Base-by-base conservation (phyloP, 2,797 vertebrate species). In the Esox lucius region DNA sequence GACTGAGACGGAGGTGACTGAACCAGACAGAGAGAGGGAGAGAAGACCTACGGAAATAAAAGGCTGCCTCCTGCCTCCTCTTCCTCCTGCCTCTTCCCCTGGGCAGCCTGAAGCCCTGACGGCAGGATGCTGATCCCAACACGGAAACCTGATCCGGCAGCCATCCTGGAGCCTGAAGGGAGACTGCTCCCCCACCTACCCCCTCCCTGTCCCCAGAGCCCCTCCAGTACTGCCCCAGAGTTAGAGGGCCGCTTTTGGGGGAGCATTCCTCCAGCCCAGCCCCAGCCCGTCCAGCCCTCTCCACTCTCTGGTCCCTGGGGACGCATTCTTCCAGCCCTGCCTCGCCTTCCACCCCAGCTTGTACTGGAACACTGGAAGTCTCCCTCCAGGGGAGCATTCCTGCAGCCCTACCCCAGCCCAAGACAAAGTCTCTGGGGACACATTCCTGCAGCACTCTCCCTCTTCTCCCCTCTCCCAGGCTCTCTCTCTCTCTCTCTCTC, bases 131-230 rank as follows among this genome's bases (percentile, higher is more conserved):
- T 90, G 90, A 89, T 93, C 91, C 90, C 91, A 87, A 87, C 89
- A 87, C 84, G 86, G 93, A 94, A 95, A 94, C 91, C 90, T 88
- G 92, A 95, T 94, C 92, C 83, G 78, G 78, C 90, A 94, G 93
- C 90, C 92, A 89, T 91, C 85, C 92, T 90, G 91, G 91, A 94
- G 93, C 93, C 91, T 78, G 86, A 68, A 65, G 62, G 64, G 62
- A 31, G 62, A 65, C 28, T 84, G 87, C 88, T 81, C 87, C 84
- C 64, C 69, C 33, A 67, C 59, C n/a, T 59, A 59, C 56, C 73
- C 71, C 83, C 79, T 39, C 49, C 49, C 48, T 28, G 9, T 46
- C 48, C 62, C 22, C n/a, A 59, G 51, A 26, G 59, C 79, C 72
- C 68, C 51, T 39, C 72, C 51, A 31, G 88, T 87, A 78, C 87